Conservation (phyloP, 2,888 invertebrate species). For the Cantharis nigra region DNA sequence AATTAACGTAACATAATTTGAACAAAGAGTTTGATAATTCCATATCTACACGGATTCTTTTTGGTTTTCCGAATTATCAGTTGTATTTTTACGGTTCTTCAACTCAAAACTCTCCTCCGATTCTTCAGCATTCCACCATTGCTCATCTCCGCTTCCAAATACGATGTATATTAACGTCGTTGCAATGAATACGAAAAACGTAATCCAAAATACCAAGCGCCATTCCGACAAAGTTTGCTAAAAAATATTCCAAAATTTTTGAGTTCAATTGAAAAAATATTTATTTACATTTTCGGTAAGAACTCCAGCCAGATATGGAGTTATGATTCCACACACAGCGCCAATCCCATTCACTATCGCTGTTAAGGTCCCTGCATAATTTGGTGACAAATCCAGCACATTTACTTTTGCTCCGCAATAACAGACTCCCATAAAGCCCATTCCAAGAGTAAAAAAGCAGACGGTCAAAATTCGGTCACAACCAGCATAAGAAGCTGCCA, state of each 20-base stretch:
- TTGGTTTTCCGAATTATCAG: background rate
- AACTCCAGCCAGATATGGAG: constrained; percentile 64
- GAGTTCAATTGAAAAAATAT: background rate
- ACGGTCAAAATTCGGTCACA: constrained; percentile 1
- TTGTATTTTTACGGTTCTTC: background rate
- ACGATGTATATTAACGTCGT: constrained; percentile 72
- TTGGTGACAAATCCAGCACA: constrained; percentile 65
- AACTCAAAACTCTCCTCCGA: background rate
- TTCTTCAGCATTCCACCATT: constrained; percentile 68
- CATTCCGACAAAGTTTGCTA: constrained; percentile 71
- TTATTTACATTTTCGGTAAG: constrained; percentile 63
- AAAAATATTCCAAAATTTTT: constrained; percentile 32
- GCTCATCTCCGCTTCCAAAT: constrained; percentile 75
- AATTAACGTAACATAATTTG: background rate
- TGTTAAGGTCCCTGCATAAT: constrained; percentile 65
- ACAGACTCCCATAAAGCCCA: constrained; percentile 63
- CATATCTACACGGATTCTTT: background rate
- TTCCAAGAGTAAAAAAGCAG: constrained; percentile 4
- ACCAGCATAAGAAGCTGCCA: constrained; percentile 8
- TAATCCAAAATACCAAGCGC: constrained; percentile 81
- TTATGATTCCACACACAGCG: constrained; percentile 64
- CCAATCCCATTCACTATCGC: constrained; percentile 66
- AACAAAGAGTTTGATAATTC: too few species aligned
- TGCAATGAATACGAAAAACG: constrained; percentile 67
- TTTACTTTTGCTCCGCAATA: constrained; percentile 69